These are phyloP conservation scores for Lophotis ruficrista DNA, from an alignment of 2,113 vertebrate species.

Conservation along the genomic window DNA sequence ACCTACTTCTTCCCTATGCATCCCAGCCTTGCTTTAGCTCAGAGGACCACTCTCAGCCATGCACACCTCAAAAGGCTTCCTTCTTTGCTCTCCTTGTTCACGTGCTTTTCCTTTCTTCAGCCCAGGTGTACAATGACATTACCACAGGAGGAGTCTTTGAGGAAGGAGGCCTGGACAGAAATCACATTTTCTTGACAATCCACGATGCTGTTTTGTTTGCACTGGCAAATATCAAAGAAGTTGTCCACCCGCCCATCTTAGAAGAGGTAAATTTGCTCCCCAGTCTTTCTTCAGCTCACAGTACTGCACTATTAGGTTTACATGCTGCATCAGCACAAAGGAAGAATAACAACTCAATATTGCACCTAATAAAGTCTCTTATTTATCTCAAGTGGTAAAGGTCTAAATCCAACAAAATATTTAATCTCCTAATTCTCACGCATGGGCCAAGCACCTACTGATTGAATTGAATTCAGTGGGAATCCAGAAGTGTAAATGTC, in stretches of 20 bases:
- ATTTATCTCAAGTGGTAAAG: not conserved
- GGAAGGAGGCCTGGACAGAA: constrained; percentile 78
- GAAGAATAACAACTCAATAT: not conserved
- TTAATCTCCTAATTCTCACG: not conserved
- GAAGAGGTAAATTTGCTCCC: constrained; percentile 49
- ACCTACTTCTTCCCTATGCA: not conserved
- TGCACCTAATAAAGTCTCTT: not conserved
- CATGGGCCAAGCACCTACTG: rapidly evolving
- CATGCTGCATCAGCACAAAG: not conserved
- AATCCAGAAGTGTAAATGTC: not conserved
- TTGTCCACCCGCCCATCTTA: not conserved
- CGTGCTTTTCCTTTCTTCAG: constrained; percentile 53
- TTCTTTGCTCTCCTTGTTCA: not conserved
- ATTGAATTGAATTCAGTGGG: not conserved
- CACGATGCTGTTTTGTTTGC: constrained; percentile 89
- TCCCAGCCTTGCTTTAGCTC: not conserved
- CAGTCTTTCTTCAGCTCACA: not conserved
- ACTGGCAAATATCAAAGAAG: constrained; percentile 61
- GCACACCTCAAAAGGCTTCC: not conserved
- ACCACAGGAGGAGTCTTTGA: constrained; percentile 88
- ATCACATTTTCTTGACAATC: constrained; percentile 85
- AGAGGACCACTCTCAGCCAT: not conserved
- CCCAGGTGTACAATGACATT: constrained; percentile 90
- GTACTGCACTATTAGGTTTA: not conserved
- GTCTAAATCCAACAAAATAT: not conserved